Conservation (phyloP, 1,140 invertebrate genomes). For the Hypothenemus hampei region DNA sequence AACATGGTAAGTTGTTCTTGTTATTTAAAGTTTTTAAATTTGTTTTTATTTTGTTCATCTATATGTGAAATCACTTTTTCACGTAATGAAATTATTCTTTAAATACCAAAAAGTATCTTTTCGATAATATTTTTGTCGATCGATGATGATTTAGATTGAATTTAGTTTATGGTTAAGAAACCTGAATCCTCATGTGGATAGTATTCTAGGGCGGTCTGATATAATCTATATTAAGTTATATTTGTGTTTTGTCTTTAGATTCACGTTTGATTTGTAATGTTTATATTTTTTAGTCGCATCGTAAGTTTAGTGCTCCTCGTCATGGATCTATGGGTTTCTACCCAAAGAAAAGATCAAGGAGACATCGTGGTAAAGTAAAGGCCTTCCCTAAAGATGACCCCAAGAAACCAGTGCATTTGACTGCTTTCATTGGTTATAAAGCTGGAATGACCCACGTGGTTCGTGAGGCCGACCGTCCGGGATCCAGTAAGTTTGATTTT, state of each 20-base stretch:
- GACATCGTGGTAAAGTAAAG: conserved; percentile 98
- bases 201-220: conserved; percentile 53
- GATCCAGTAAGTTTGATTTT: conserved; percentile 81
- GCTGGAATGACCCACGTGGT: conserved; percentile 99
- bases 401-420: conserved; percentile 94
- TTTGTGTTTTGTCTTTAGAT: neutral
- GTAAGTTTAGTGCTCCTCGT: conserved; percentile 98
- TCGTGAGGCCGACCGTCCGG: conserved; percentile 96
- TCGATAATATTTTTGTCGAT: no score
- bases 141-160: conserved; percentile 48
- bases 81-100: neutral
- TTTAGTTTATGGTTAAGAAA: conserved; percentile 47
- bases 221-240: conserved; percentile 4
- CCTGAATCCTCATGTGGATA: conserved; percentile 47
- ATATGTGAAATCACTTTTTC: conserved; percentile 4
- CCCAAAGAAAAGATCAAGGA: conserved; percentile 92
- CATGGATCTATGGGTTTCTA: conserved; percentile 99
- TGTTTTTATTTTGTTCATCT: conserved; percentile 18
- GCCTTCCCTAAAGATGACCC: conserved; percentile 99
- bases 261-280: conserved; percentile 1
- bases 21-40: neutral
- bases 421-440: conserved; percentile 97
- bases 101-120: conserved; percentile 15
- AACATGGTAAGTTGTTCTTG: conserved; percentile 35
- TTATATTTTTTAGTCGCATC: conserved; percentile 82